phyloP scores from a whole-genome alignment of 2,113 vertebrate species.

The Orcinus orca region DNA sequence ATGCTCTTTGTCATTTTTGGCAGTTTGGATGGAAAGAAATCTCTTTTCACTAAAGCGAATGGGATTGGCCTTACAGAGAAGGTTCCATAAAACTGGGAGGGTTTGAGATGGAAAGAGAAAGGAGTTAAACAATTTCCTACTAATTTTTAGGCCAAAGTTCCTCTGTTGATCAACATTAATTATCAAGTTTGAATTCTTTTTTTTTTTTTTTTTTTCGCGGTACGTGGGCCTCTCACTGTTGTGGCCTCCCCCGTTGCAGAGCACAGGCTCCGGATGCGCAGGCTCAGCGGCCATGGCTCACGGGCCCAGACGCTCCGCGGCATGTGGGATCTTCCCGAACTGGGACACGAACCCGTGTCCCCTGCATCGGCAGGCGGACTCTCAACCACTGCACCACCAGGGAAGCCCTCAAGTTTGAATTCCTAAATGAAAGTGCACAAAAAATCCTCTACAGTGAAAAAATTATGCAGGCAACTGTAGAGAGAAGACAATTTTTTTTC shows the following conservation, averaged over 20 bases:
- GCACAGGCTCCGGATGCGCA: too few relatives aligned
- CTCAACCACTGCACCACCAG: too few relatives aligned
- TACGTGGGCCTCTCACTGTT: too few relatives aligned
- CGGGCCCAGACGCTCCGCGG: too few relatives aligned
- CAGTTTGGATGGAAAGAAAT: neutral
- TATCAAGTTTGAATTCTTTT: neutral
- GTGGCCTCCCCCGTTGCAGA: too few relatives aligned
- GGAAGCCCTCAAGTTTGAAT: neutral
- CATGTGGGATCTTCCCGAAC: too few relatives aligned
- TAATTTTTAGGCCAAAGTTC: neutral
- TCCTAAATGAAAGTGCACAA: neutral
- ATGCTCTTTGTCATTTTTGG: neutral
- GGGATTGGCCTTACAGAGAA: neutral
- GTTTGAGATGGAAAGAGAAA: neutral
- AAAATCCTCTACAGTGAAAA: neutral
- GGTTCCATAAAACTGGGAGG: neutral
- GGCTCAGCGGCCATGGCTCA: too few relatives aligned
- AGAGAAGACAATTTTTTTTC: neutral
- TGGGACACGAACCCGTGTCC: fast-evolving
- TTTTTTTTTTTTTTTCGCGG: too few relatives aligned
- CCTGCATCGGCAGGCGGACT: too few relatives aligned
- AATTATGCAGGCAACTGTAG: neutral
- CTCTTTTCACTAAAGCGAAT: neutral
- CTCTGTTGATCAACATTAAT: neutral
- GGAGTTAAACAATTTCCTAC: neutral